Evolutionary conservation across 2,113 vertebrate genomes (phyloP).

Genomic region (Clinocottus analis): DNA sequence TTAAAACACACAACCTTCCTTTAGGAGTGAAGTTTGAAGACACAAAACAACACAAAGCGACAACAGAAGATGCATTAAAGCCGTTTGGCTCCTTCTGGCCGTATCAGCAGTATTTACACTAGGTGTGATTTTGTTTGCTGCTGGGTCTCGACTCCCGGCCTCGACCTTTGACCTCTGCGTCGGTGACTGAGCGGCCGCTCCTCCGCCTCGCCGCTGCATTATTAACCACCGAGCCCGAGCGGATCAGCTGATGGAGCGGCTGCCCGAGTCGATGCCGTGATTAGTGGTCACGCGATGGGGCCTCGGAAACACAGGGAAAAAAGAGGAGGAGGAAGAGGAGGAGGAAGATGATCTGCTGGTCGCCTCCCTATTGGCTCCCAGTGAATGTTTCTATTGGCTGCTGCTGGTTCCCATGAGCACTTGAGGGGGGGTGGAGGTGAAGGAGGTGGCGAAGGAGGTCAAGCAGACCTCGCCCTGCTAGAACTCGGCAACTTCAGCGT

Average conservation of each 20-base stretch:
- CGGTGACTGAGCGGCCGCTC: accelerated
- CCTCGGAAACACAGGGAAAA: background rate
- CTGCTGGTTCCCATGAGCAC: conserved; percentile 10
- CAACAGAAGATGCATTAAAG: background rate
- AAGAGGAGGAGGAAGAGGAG: background rate
- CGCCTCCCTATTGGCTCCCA: conserved; percentile 33
- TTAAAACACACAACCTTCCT: background rate
- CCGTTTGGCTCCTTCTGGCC: no score
- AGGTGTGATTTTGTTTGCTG: background rate
- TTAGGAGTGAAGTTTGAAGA: no score
- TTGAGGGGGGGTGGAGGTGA: background rate
- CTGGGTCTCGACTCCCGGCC: accelerated
- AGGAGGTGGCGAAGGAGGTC: conserved; percentile 14
- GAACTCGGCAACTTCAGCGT: conserved; percentile 25
- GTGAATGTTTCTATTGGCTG: conserved; percentile 24
- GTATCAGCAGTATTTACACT: no score
- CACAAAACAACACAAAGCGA: background rate
- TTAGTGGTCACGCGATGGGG: conserved; percentile 58
- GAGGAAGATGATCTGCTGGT: background rate
- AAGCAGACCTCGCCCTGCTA: conserved; percentile 1
- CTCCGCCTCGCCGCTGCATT: conserved; percentile 10
- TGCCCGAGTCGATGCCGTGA: conserved; percentile 23
- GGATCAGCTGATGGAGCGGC: conserved; percentile 52
- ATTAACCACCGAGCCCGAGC: conserved; percentile 35
- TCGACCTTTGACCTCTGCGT: conserved; percentile 41